phyloP scores from a whole-genome alignment of 1,140 invertebrate genomes.

The Achroia grisella region DNA sequence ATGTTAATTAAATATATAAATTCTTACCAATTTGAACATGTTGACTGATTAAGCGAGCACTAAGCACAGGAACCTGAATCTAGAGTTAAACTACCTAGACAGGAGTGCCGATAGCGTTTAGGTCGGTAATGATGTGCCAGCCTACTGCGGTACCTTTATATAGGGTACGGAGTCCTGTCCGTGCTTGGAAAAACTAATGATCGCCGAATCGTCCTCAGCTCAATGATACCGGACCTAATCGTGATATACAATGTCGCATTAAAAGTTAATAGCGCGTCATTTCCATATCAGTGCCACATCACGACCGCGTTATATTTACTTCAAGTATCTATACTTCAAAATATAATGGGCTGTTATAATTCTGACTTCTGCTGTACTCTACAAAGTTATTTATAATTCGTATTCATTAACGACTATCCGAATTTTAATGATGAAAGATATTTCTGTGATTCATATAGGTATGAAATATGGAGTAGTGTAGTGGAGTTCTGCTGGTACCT shows the following conservation, averaged over 20 bases:
- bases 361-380: no score
- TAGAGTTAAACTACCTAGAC: conserved; percentile 31
- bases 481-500: no score
- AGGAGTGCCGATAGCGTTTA: conserved; percentile 33
- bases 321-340: no score
- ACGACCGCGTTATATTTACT: conserved; percentile 8
- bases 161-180: conserved; percentile 33
- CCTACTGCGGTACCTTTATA: conserved; percentile 35
- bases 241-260: conserved; percentile 62
- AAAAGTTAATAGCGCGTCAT: conserved; percentile 53
- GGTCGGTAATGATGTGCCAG: conserved; percentile 19
- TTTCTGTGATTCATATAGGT: no score
- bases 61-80: conserved; percentile 37
- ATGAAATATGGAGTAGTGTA: no score
- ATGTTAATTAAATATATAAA: no score
- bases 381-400: no score
- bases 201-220: conserved; percentile 29
- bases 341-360: no score
- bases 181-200: conserved; percentile 61
- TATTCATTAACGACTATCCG: no score
- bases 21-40: conserved; percentile 58
- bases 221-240: conserved; percentile 46
- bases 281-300: conserved; percentile 55
- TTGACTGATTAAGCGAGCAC: conserved; percentile 7
- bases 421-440: no score